Evolutionary conservation across 37 sponge, comb jelly and placozoan species (phyloP), one percentile per base, ranked within the genome.

Genomic region (Petrosia ficiformis): DNA sequence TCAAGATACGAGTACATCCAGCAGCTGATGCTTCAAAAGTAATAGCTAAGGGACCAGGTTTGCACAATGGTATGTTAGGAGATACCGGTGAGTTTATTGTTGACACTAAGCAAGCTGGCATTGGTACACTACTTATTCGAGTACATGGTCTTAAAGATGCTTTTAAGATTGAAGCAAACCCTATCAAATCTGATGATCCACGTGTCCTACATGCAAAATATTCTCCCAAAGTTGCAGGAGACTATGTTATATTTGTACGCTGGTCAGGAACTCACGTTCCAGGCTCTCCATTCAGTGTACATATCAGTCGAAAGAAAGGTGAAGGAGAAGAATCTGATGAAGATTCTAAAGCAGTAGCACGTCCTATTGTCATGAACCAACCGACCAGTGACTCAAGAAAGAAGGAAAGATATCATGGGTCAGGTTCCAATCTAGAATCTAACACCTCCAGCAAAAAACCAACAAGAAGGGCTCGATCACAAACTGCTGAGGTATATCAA

Each of bases 71-170:
- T 44, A 76, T 54, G 48, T 36, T 78, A 37, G 84, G 84, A 38
- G 76, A 80, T n/a, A 25, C 54, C 67, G 84, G 79, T 59, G 65
- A 90, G 79, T 90, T 94, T 78, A 84, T 71, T 16, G 81, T 94
- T 22, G 92, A 94, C 14, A 90, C 95, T 30, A 76, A 81, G 65
- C 33, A 90, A 75, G 95, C 95, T 22, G 95, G 95, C 42, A 76
- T 94, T n/a, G 95, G 95, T 8, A 90, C 95, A 14, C 76, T 94
- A 26, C 75, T 87, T 34, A 77, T 94, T 34, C 48, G 82, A 21
- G 88, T 94, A 61, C 88, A 94, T 56, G 95, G 95, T 0, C 42
- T 94, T 19, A 90, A 90, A 70, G 92, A 90, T 39, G 87, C 95
- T 3, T 94, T 90, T 88, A 90, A 75, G 65, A 71, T 94, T 25